A percentile compares a stretch with the other conserved stretches of the same genome.
These are phyloP conservation scores for Cuculus canorus DNA, from an alignment of 2,797 vertebrate species.

Conservation along the genomic window DNA sequence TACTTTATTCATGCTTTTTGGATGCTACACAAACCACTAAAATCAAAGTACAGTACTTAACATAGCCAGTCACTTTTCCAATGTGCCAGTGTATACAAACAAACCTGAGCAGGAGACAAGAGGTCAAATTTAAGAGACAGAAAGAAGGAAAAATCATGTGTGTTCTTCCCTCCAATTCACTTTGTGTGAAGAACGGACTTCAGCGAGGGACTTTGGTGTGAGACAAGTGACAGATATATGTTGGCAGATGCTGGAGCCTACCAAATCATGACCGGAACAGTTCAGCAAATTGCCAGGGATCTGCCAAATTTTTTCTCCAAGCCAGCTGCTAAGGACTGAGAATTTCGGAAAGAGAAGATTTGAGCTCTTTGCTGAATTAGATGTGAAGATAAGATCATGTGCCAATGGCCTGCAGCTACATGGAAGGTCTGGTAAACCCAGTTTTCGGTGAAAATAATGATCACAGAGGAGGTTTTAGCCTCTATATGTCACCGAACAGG, in stretches of 20 bases:
- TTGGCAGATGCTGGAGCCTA: neutral
- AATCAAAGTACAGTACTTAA: slow-evolving; percentile 34
- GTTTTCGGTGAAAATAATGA: neutral
- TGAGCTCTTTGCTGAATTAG: neutral
- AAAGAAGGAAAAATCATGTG: neutral
- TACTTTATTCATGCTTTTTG: slow-evolving; percentile 24
- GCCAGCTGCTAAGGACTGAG: neutral
- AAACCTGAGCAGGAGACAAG: neutral
- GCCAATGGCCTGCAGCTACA: neutral
- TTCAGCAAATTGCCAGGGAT: neutral
- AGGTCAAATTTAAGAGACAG: neutral
- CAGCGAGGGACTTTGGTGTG: neutral
- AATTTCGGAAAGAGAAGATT: neutral
- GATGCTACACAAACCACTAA: neutral
- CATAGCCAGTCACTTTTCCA: neutral
- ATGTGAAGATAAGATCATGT: neutral
- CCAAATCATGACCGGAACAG: neutral
- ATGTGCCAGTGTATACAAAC: neutral
- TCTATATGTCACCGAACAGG: neutral
- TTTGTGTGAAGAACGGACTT: neutral
- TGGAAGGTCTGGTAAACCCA: neutral
- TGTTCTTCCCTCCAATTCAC: neutral
- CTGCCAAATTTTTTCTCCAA: neutral
- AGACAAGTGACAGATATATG: neutral
- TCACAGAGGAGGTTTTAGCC: neutral